These are phyloP conservation scores for Amblyopsis rosae DNA, from an alignment of 2,113 vertebrate genomes.

Conservation along the genomic window DNA sequence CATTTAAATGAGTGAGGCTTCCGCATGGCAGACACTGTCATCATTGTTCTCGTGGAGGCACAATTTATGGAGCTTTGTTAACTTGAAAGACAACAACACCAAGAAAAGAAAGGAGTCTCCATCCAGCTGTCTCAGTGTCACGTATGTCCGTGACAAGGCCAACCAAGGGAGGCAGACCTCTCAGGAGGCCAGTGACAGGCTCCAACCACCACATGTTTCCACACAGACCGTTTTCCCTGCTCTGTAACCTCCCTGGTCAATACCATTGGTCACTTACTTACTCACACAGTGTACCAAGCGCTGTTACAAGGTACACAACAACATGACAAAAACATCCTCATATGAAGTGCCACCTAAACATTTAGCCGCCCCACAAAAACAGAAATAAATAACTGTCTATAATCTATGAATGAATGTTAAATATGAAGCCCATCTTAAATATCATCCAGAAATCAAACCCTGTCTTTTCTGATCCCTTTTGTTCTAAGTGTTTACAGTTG, in stretches of 20 bases:
- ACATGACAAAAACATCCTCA: conserved; percentile 47
- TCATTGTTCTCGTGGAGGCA: conserved; percentile 8
- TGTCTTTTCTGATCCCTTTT: conserved; percentile 36
- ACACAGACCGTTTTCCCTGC: conserved; percentile 38
- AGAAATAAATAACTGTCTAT: conserved; percentile 35
- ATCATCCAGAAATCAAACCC: conserved; percentile 55
- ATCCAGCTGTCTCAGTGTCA: conserved; percentile 35
- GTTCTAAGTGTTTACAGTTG: conserved; percentile 53
- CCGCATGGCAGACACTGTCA: conserved; percentile 35
- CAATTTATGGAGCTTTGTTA: conserved; percentile 46
- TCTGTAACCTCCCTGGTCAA: conserved; percentile 16
- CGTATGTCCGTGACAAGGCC: conserved; percentile 57
- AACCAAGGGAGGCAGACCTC: conserved; percentile 49
- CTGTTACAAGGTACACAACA: conserved; percentile 48
- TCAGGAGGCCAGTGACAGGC: conserved; percentile 54
- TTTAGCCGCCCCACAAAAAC: conserved; percentile 51
- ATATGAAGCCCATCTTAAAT: conserved; percentile 50
- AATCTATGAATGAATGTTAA: conserved; percentile 45
- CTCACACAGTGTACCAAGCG: conserved; percentile 40
- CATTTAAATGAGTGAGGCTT: neutral
- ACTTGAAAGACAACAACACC: conserved; percentile 48
- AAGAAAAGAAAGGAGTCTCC: conserved; percentile 50
- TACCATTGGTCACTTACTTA: conserved; percentile 53
- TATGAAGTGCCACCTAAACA: conserved; percentile 65
- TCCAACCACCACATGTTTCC: conserved; percentile 65